phyloP scores from a whole-genome alignment of 2,888 invertebrate species.

The Autographa gamma region DNA sequence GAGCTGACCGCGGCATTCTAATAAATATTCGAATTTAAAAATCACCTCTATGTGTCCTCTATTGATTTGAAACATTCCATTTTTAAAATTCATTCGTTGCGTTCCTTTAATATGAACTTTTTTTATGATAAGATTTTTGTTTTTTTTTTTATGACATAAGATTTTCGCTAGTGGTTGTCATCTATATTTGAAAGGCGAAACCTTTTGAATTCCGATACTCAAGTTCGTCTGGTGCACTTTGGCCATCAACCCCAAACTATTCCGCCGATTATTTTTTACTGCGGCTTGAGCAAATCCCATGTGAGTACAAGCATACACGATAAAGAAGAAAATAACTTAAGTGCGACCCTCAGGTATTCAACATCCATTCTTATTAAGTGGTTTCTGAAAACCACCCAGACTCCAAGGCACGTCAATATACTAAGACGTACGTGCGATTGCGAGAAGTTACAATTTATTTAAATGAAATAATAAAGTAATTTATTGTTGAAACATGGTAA shows the following conservation, averaged over 20 bases:
- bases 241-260: conserved; percentile 1
- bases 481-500: too few species aligned
- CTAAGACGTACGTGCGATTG: neutral
- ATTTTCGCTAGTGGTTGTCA: neutral
- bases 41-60: too few species aligned
- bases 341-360: conserved; percentile 4
- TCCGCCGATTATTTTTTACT: neutral
- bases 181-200: neutral
- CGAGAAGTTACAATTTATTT: neutral
- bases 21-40: too few species aligned
- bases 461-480: neutral
- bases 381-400: neutral
- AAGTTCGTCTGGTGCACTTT: conserved; percentile 6
- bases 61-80: too few species aligned
- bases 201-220: conserved; percentile 5
- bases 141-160: neutral
- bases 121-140: too few species aligned
- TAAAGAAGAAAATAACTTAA: conserved; percentile 2
- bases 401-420: neutral
- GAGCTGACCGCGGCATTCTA: neutral
- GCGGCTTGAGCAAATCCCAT: neutral
- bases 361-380: conserved; percentile 4
- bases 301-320: neutral
- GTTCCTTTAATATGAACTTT: too few species aligned
- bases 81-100: neutral